Evolutionary conservation across 2,113 vertebrate species (phyloP).

Genomic region (Scomber scombrus): DNA sequence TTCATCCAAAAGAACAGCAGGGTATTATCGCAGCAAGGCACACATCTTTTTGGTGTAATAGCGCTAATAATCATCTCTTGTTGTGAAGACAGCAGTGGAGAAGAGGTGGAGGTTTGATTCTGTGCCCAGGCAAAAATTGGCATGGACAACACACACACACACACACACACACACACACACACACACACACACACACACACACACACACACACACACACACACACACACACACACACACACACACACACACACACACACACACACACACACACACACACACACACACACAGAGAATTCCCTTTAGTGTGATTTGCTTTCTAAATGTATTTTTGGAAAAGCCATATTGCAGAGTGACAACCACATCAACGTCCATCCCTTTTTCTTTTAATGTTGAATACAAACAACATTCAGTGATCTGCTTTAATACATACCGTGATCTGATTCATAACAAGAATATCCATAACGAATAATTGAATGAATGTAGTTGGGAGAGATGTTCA

Average conservation of each 20-base stretch:
- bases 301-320: conserved; percentile 12
- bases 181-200: background rate
- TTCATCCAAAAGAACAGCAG: background rate
- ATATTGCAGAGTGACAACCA: too few species aligned
- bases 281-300: background rate
- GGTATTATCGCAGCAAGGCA: background rate
- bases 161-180: too few species aligned
- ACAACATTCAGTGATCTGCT: too few species aligned
- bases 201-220: too few species aligned
- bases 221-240: background rate
- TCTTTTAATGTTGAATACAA: too few species aligned
- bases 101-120: conserved; percentile 21
- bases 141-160: background rate
- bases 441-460: too few species aligned
- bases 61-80: conserved; percentile 26
- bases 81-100: conserved; percentile 33
- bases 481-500: too few species aligned
- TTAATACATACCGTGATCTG: too few species aligned
- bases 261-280: too few species aligned
- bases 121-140: conserved; percentile 40
- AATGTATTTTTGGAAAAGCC: background rate
- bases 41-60: conserved; percentile 3
- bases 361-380: too few species aligned
- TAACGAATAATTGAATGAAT: too few species aligned
- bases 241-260: too few species aligned